A percentile compares a stretch with the other conserved stretches of the same genome.
phyloP scores from a whole-genome alignment of 2,797 vertebrate species.

The Argya squamiceps region DNA sequence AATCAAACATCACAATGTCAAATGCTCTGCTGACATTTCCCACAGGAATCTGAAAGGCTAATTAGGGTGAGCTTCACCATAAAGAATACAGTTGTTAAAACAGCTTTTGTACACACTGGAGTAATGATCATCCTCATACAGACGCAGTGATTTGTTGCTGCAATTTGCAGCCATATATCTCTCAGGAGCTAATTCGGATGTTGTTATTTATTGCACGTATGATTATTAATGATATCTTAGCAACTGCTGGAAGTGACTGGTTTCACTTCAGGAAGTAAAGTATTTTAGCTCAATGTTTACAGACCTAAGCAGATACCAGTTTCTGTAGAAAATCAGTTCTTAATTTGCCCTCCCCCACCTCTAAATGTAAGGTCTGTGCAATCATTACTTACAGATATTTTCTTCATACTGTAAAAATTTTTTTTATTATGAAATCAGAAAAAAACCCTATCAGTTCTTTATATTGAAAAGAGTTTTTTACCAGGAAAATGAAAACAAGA shows the following conservation, averaged over 20 bases:
- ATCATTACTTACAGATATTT: not conserved
- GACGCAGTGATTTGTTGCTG: constrained; percentile 91
- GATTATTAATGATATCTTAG: constrained; percentile 92
- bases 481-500: rapidly evolving
- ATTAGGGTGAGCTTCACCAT: constrained; percentile 95
- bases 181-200: constrained; percentile 91
- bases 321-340: constrained; percentile 45
- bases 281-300: constrained; percentile 65
- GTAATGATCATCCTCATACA: constrained; percentile 91
- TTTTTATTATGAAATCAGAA: not conserved
- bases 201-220: constrained; percentile 95
- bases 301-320: constrained; percentile 15
- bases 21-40: constrained; percentile 78
- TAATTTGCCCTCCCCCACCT: not conserved
- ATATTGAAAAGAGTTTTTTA: not conserved
- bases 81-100: constrained; percentile 96
- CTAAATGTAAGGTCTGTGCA: not conserved
- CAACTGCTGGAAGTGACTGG: constrained; percentile 79
- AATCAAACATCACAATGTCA: constrained; percentile 78
- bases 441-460: not conserved
- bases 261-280: constrained; percentile 76
- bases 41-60: constrained; percentile 92
- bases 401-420: not conserved
- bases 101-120: constrained; percentile 88
- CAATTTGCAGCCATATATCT: constrained; percentile 93